These are phyloP conservation scores for Anticlea derivata DNA, from an alignment of 2,888 invertebrate genomes.

Conservation along the genomic window DNA sequence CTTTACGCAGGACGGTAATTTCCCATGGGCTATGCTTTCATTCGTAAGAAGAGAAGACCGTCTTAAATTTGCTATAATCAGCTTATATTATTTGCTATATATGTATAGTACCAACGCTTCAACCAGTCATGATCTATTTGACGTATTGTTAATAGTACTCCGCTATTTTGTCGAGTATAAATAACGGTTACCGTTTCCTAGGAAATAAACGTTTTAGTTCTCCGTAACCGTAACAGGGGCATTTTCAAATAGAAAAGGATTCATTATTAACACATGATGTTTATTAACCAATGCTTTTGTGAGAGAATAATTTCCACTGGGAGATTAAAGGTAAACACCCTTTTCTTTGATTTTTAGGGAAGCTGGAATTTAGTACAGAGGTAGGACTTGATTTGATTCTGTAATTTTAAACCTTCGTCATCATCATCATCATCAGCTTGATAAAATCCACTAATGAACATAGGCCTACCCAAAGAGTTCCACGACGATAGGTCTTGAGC, in stretches of 20 bases:
- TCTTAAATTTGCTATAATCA: no score
- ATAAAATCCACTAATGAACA: no score
- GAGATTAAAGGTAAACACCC: background rate
- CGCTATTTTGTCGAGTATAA: background rate
- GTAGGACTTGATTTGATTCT: no score
- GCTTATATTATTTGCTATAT: no score
- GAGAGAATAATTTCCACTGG: conserved; percentile 14
- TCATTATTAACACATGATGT: conserved; percentile 17
- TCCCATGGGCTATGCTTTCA: conserved; percentile 55
- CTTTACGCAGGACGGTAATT: conserved; percentile 61
- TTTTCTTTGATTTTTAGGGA: background rate
- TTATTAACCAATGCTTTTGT: conserved; percentile 4
- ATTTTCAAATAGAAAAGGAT: conserved; percentile 22
- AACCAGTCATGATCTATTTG: no score
- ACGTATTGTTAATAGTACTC: no score
- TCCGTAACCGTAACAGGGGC: conserved; percentile 57
- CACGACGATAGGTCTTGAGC: no score
- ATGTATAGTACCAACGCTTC: no score
- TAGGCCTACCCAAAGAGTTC: no score
- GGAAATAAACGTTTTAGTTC: conserved; percentile 5
- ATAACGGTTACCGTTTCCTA: background rate
- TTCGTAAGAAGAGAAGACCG: background rate
- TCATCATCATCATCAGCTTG: no score
- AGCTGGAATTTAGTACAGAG: no score
- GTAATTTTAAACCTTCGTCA: no score